Percentiles rank a stretch among this genome's conserved stretches.
Conservation (phyloP, 2,113 vertebrate species). For the Thamnophis sirtalis region DNA sequence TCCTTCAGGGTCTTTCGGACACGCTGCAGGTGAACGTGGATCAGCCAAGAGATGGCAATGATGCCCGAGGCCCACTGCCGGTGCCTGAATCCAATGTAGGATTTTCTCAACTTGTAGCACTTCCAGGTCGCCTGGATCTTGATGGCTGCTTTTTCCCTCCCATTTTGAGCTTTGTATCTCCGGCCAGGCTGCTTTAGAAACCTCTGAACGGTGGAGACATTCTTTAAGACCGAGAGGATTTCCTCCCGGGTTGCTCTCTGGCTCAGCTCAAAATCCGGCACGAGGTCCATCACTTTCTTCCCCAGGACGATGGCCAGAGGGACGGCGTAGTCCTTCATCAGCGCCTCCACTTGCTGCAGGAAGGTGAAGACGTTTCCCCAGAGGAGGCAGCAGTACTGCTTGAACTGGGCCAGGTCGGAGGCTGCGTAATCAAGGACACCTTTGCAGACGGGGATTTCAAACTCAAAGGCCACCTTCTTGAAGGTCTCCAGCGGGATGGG, state of each 20-base stretch:
- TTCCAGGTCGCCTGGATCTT: slow-evolving; percentile 77
- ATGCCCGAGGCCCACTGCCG: slow-evolving; percentile 78
- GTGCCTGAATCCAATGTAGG: slow-evolving; percentile 54
- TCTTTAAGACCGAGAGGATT: slow-evolving; percentile 73
- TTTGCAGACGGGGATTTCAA: slow-evolving; percentile 58
- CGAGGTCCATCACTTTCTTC: slow-evolving; percentile 56
- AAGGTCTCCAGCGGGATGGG: neutral
- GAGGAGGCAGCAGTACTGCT: slow-evolving; percentile 63
- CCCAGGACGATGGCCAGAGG: slow-evolving; percentile 70
- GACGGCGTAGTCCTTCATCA: slow-evolving; percentile 73
- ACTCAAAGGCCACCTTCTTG: slow-evolving; percentile 39
- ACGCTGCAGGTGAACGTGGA: slow-evolving; percentile 56
- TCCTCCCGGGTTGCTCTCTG: slow-evolving; percentile 38
- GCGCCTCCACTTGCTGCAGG: slow-evolving; percentile 64
- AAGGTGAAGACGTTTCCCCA: slow-evolving; percentile 64
- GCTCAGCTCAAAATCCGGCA: slow-evolving; percentile 53
- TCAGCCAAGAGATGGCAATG: slow-evolving; percentile 73
- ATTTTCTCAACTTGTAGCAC: slow-evolving; percentile 51
- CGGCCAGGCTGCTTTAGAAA: slow-evolving; percentile 69
- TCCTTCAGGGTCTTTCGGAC: slow-evolving; percentile 73
- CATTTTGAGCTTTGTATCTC: slow-evolving; percentile 74
- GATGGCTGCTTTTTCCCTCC: slow-evolving; percentile 61
- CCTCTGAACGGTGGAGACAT: slow-evolving; percentile 59
- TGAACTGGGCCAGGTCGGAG: slow-evolving; percentile 72
- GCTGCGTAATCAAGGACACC: slow-evolving; percentile 64